Conservation (phyloP, 1,140 invertebrate species). For the Drosophila kikkawai region DNA sequence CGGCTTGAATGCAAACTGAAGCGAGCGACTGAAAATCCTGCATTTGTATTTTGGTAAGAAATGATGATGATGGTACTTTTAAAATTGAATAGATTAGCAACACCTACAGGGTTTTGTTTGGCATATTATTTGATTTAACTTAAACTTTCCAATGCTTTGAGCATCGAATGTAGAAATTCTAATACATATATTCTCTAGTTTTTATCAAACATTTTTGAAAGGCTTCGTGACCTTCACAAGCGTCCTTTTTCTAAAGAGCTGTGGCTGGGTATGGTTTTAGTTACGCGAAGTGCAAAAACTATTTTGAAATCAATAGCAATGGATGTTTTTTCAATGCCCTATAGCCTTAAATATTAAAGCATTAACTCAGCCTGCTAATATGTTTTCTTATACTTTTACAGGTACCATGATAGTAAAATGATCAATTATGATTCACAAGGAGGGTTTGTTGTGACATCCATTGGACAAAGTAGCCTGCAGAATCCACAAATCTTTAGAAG, state of each 20-base stretch:
- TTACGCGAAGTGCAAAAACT: too few relatives aligned
- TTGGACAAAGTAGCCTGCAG: constrained; percentile 36
- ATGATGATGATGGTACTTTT: neutral
- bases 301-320: too few relatives aligned
- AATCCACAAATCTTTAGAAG: constrained; percentile 27
- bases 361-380: neutral
- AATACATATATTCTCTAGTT: too few relatives aligned
- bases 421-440: constrained; percentile 89
- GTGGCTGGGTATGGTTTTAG: too few relatives aligned
- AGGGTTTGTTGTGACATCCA: constrained; percentile 84
- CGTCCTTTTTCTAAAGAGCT: too few relatives aligned
- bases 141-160: too few relatives aligned
- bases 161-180: too few relatives aligned
- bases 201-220: too few relatives aligned
- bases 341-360: neutral
- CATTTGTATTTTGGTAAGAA: constrained; percentile 91
- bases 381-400: constrained; percentile 10
- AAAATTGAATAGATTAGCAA: neutral
- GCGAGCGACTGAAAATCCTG: constrained; percentile 90
- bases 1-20: constrained; percentile 90
- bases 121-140: too few relatives aligned
- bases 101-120: neutral
- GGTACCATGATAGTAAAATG: constrained; percentile 90
- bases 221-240: too few relatives aligned
- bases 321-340: too few relatives aligned